Conservation (phyloP, 2,797 vertebrate genomes). For the Oryzias dopingdopingensis region DNA sequence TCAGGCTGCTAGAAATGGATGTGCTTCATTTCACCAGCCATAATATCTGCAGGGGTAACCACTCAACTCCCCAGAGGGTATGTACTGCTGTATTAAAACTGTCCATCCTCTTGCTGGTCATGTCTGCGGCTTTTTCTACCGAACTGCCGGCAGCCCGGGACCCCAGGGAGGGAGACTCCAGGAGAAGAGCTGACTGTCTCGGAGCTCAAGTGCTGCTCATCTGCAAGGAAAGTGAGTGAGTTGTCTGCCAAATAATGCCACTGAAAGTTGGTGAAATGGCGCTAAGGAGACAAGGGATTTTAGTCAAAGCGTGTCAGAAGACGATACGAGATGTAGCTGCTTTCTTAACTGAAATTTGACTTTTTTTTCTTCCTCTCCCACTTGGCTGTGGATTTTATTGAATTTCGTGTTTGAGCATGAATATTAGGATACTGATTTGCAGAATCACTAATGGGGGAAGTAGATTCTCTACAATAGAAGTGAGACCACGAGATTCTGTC, state of each 20-base stretch:
- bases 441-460: conserved; percentile 20
- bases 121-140: conserved; percentile 32
- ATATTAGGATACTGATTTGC: conserved; percentile 31
- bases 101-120: conserved; percentile 71
- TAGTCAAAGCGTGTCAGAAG: conserved; percentile 34
- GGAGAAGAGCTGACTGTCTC: conserved; percentile 3
- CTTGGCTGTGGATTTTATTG: conserved; percentile 38
- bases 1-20: conserved; percentile 74
- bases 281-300: conserved; percentile 22
- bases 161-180: conserved; percentile 24
- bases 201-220: conserved; percentile 9
- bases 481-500: conserved; percentile 7
- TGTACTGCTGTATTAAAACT: conserved; percentile 77
- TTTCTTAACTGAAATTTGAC: conserved; percentile 1
- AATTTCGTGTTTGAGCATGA: conserved; percentile 46
- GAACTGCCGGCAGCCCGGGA: conserved; percentile 14
- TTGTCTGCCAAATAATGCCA: conserved; percentile 12
- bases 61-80: conserved; percentile 57
- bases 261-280: conserved; percentile 12
- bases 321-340: conserved; percentile 29
- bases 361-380: conserved; percentile 1
- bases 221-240: conserved; percentile 12
- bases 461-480: conserved; percentile 28
- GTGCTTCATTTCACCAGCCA: conserved; percentile 75
- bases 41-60: conserved; percentile 76